These are phyloP conservation scores for Meandrusa payeni DNA, from an alignment of 2,888 invertebrate species.

Conservation along the genomic window DNA sequence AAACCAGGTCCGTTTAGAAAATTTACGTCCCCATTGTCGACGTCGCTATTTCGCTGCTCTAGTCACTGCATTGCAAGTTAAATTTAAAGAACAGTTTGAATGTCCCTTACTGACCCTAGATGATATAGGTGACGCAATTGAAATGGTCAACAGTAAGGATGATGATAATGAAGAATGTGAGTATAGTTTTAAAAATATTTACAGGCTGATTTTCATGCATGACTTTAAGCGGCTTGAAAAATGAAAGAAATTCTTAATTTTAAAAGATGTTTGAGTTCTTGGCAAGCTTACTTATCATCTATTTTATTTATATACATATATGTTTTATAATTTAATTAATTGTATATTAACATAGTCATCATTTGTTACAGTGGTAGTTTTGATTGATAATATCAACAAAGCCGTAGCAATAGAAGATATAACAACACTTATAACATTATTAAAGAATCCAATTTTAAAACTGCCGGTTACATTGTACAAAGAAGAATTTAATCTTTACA, in stretches of 20 bases:
- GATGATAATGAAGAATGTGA: conserved; percentile 80
- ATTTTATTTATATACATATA: too few relatives aligned
- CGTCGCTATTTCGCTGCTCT: conserved; percentile 77
- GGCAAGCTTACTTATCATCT: too few relatives aligned
- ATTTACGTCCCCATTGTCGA: conserved; percentile 76
- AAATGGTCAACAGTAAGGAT: conserved; percentile 83
- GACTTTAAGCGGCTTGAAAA: too few relatives aligned
- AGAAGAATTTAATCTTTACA: conserved; percentile 74
- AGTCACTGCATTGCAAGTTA: conserved; percentile 68
- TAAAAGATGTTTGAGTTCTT: too few relatives aligned
- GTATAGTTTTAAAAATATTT: conserved; percentile 40
- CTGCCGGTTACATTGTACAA: conserved; percentile 59
- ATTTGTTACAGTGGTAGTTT: conserved; percentile 72
- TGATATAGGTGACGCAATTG: conserved; percentile 84
- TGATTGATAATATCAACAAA: conserved; percentile 81
- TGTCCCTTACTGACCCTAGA: conserved; percentile 83
- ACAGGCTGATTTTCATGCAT: too few relatives aligned
- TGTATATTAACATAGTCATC: conserved; percentile 1
- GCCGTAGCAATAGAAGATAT: conserved; percentile 80
- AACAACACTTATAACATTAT: conserved; percentile 61
- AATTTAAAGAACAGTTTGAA: conserved; percentile 63
- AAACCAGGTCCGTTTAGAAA: conserved; percentile 71
- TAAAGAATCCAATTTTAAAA: conserved; percentile 72
- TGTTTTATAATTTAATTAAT: too few relatives aligned
- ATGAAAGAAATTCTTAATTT: too few relatives aligned